Base-by-base conservation (phyloP, 2,113 vertebrate genomes). In the Erinaceus europaeus region DNA sequence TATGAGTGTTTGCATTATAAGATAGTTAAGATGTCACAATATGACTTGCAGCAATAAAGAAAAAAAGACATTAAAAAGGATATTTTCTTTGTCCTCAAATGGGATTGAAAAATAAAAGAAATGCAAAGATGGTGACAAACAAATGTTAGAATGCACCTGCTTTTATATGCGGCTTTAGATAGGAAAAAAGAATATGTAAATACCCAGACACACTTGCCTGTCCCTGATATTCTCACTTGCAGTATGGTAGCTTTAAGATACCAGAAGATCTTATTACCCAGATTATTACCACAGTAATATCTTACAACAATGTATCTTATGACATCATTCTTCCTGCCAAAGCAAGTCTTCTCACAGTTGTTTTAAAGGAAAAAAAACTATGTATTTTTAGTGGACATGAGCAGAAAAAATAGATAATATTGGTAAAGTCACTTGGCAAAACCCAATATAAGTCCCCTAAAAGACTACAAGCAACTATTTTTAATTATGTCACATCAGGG, bases 371-470 rank as follows among this genome's bases (percentile, higher is more conserved):
- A 89, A 77, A 48, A 9, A 76, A 75, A 85, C 25, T 55, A 55
- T 82, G 18, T 18, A 48, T 27, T 87, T 68, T 76, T 13, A 71
- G 9, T 67, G 2, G 14, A 73, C 2, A 15, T 73, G 11, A 9
- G 12, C 9, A 72, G 21, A 57, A 84, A 76, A 68, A 29, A 40
- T 15, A 76, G 18, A 76, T 88, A 36, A 15, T 69, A n/a, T 85
- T 81, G 12, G 18, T 38, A 88, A 84, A 82, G 11, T 42, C 29
- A 82, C 3, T 9, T 62, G 9, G 23, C 5, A 79, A 92, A 91
- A 76, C 17, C 13, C 59, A 88, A 38, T 32, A 69, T 90, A 91
- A 92, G 67, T 82, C 4, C 69, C 29, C 25, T 65, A 71, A 82
- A n/a, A n/a, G n/a, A n/a, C n/a, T n/a, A n/a, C n/a, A n/a, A n/a